These are phyloP conservation scores for Staurois parvus DNA, from an alignment of 2,797 vertebrate species.

Conservation along the genomic window DNA sequence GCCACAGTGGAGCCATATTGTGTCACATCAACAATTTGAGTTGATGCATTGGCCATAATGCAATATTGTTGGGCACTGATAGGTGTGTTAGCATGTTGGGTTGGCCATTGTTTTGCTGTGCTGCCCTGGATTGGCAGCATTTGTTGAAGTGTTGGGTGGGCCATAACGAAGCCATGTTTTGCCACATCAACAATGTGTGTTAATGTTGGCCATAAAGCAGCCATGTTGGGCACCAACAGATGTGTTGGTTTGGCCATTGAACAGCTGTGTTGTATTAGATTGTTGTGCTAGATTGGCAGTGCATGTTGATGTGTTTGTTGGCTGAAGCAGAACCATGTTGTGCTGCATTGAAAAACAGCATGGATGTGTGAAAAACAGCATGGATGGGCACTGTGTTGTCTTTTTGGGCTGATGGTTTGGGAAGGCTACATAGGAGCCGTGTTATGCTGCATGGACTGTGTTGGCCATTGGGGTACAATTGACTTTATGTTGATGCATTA, in stretches of 20 bases:
- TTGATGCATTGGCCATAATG: not conserved
- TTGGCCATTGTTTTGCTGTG: not conserved
- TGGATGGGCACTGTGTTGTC: no score
- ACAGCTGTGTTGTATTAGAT: not conserved
- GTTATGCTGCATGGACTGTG: no score
- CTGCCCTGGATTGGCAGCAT: not conserved
- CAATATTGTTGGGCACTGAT: not conserved
- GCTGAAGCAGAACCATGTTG: not conserved
- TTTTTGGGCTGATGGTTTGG: not conserved
- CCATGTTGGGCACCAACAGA: not conserved
- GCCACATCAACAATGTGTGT: not conserved
- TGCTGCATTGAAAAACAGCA: not conserved
- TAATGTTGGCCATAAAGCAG: not conserved
- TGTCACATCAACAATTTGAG: not conserved
- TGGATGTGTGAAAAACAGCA: not conserved
- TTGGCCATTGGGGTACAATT: not conserved
- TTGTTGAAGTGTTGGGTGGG: not conserved
- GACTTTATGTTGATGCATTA: no score
- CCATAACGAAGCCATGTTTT: not conserved
- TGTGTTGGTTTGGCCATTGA: not conserved
- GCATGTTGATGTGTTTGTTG: not conserved
- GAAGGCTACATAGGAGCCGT: no score
- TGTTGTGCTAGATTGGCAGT: not conserved
- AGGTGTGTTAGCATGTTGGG: not conserved
- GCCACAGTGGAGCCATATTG: not conserved